Evolutionary conservation across 2,797 vertebrate genomes (phyloP).

Genomic region (Florisuga fusca): DNA sequence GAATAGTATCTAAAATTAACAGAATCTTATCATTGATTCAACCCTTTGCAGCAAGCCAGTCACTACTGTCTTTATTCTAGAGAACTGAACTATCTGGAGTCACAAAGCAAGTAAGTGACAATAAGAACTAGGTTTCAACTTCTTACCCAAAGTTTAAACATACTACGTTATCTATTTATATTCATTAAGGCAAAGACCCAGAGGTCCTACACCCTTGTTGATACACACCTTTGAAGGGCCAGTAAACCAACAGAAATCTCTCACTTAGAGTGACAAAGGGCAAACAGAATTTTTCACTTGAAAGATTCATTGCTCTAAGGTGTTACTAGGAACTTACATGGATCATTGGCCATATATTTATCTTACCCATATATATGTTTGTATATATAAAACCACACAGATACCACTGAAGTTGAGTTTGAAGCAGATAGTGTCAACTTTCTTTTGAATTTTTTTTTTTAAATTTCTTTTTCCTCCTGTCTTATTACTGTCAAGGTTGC

Average conservation of each 20-base stretch:
- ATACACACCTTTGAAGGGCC: background rate
- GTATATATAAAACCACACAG: background rate
- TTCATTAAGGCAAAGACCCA: background rate
- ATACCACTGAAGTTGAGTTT: background rate
- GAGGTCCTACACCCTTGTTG: background rate
- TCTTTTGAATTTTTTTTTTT: background rate
- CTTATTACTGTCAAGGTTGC: background rate
- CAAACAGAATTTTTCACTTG: background rate
- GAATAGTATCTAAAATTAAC: constrained; percentile 4
- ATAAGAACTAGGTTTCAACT: background rate
- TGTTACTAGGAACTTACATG: background rate
- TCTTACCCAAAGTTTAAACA: background rate
- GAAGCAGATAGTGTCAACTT: background rate
- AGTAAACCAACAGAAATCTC: background rate
- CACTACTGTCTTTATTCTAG: background rate
- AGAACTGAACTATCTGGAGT: constrained; percentile 8
- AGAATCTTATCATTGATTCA: constrained; percentile 19
- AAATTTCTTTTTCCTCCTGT: too few species aligned
- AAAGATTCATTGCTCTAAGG: background rate
- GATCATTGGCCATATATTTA: background rate
- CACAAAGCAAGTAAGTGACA: constrained; percentile 14
- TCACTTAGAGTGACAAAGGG: background rate
- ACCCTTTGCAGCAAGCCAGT: background rate
- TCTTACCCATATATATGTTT: background rate
- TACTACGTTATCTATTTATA: background rate